These are phyloP conservation scores for Delphinapterus leucas DNA, from an alignment of 2,113 vertebrate species.

Conservation along the genomic window DNA sequence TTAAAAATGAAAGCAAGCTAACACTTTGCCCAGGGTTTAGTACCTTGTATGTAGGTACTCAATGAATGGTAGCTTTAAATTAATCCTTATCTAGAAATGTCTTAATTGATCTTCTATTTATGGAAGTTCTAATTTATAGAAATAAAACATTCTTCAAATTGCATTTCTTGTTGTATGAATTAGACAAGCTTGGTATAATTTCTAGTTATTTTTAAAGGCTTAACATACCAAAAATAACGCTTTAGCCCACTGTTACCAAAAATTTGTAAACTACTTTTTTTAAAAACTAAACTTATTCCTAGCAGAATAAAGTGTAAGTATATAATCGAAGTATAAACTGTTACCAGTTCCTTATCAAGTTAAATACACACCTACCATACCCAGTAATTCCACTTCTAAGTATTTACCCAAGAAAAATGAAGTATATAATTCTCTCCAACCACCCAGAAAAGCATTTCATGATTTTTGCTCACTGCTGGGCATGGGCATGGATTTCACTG, in stretches of 20 bases:
- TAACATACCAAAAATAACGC: not conserved
- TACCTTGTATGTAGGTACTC: not conserved
- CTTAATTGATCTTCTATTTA: not conserved
- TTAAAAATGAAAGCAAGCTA: not conserved
- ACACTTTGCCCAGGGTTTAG: not conserved
- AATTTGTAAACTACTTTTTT: not conserved
- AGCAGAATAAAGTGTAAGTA: not conserved
- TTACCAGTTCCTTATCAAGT: constrained; percentile 16
- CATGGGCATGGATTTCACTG: not conserved
- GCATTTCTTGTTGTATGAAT: not conserved
- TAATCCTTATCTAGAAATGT: not conserved
- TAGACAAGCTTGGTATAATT: not conserved
- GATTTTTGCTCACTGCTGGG: not conserved
- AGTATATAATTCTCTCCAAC: not conserved
- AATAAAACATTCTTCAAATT: not conserved
- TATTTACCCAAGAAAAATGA: constrained; percentile 33
- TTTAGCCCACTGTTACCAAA: not conserved
- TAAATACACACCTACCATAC: not conserved
- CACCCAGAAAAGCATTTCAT: not conserved
- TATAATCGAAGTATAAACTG: not conserved
- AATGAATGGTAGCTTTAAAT: constrained; percentile 9
- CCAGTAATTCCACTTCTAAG: not conserved
- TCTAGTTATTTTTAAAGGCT: not conserved
- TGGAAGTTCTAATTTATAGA: not conserved
- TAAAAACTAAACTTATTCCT: constrained; percentile 21